A percentile compares a stretch with the other conserved stretches of the same genome.
Evolutionary conservation across 2,888 invertebrate genomes (phyloP).

Genomic region (Allygus modestus): DNA sequence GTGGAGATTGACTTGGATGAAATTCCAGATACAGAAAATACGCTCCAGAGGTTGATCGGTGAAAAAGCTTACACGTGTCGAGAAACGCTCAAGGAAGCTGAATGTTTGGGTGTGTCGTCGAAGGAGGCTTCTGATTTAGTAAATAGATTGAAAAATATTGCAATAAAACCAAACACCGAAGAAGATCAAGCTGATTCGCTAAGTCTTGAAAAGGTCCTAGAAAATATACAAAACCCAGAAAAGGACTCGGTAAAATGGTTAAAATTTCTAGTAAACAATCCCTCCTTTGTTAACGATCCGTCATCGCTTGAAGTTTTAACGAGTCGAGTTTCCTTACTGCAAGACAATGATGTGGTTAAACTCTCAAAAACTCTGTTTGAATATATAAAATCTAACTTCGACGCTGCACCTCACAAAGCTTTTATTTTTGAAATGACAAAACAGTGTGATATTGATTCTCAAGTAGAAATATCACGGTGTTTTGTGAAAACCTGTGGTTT

Average conservation of each 20-base stretch:
- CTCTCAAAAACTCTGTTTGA: constrained; percentile 34
- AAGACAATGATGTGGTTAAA: background rate
- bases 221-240: constrained; percentile 43
- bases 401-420: constrained; percentile 14
- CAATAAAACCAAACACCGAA: constrained; percentile 40
- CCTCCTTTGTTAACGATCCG: constrained; percentile 4
- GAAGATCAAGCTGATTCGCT: constrained; percentile 5
- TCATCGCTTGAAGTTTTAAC: constrained; percentile 11
- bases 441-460: constrained; percentile 20
- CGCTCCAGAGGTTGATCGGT: constrained; percentile 48
- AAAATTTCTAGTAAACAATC: constrained; percentile 16
- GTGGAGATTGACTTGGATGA: constrained; percentile 47
- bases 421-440: constrained; percentile 42
- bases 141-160: constrained; percentile 30
- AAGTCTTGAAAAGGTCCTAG: constrained; percentile 7
- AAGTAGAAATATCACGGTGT: constrained; percentile 4
- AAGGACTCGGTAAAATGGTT: constrained; percentile 43
- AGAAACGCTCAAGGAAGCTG: constrained; percentile 30
- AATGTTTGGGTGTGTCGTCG: constrained; percentile 26
- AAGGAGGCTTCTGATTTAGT: constrained; percentile 33
- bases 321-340: background rate
- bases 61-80: constrained; percentile 56
- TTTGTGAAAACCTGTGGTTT: constrained; percentile 43
- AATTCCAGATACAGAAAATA: constrained; percentile 53
- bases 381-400: background rate